Evolutionary conservation across 2,113 vertebrate genomes (phyloP), one percentile per base, ranked within the genome.

Genomic region (Sclerurus mexicanus): DNA sequence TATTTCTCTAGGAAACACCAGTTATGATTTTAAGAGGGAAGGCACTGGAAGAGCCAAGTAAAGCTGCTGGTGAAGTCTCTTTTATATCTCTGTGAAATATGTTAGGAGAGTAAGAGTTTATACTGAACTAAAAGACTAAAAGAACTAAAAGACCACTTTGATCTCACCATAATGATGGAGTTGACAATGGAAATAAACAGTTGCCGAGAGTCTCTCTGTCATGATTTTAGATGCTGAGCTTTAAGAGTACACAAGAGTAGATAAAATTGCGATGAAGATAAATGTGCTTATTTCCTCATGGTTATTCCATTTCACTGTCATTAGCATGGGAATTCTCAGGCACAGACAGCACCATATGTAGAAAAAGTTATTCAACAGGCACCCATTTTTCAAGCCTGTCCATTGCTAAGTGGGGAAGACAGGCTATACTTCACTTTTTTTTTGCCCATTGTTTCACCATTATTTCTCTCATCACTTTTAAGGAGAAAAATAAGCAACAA

Each of bases 181-280:
- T 16, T 93, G 79, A 86, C 88, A 86, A 33, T n/a, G 52, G 72
- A 30, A 71, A 62, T 11, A 56, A 94, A 56, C 31, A 83, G 49
- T 33, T 44, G 22, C 56, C 49, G 82, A 81, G 40, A 92, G 77
- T 64, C 39, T 79, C 25, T 83, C 86, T 95, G 81, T 89, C 91
- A 66, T 35, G n/a, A 82, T 82, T 93, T 91, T 52, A 94, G 85
- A 35, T 62, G 37, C 40, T 66, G 52, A 68, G 40, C 44, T 78
- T 85, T 25, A 76, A 80, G 77, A 73, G 89, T 82, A 69, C 47
- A 56, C 52, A 71, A 30, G 66, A 82, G 67, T 28, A 89, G 58
- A 50, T 58, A 28, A 77, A 87, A 96, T 4, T 58, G 81, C 76
- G 74, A 63, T 89, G 50, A 95, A 95, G 91, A 91, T 49, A 85